Conservation (phyloP, 2,888 invertebrate genomes). For the Halocaridina rubra region DNA sequence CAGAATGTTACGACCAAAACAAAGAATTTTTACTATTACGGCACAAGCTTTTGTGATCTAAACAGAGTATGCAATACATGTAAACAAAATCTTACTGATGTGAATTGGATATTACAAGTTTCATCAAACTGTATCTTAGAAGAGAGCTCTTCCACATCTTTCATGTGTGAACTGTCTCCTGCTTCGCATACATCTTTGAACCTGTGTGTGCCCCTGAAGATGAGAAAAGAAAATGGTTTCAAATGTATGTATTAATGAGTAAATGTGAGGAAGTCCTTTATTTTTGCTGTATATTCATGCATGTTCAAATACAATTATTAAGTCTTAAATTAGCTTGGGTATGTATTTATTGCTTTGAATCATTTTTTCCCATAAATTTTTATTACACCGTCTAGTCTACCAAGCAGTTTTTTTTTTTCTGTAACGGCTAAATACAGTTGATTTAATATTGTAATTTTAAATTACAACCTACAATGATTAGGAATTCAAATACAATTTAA, state of each 20-base stretch:
- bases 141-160: constrained; percentile 70
- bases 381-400: no score
- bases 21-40: no score
- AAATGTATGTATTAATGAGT: background rate
- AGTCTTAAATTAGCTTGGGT: background rate
- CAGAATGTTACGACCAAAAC: no score
- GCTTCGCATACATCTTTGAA: constrained; percentile 71
- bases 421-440: no score
- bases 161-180: constrained; percentile 68
- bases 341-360: background rate
- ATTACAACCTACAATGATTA: no score
- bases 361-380: no score
- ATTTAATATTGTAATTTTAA: no score
- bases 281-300: background rate
- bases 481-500: no score
- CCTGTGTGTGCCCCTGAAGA: constrained; percentile 70
- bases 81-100: constrained; percentile 79
- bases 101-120: constrained; percentile 83
- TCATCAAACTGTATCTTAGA: constrained; percentile 75
- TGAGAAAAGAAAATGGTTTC: background rate
- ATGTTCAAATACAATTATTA: background rate
- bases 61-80: no score
- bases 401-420: no score
- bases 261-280: background rate
- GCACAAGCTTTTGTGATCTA: no score